phyloP scores from a whole-genome alignment of 2,888 invertebrate genomes.

The Meiosimyza platycephala region DNA sequence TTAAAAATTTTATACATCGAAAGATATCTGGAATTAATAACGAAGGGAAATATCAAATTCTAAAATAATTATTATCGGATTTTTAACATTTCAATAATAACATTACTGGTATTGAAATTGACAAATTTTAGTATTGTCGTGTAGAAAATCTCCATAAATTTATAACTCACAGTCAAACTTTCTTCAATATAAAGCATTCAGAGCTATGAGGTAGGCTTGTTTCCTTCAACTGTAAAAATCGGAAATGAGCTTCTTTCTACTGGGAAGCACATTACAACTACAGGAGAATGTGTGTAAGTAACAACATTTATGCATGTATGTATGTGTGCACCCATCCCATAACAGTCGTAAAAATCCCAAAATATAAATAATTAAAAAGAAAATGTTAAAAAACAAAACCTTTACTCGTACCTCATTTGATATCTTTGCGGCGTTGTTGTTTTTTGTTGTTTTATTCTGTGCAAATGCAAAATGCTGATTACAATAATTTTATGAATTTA shows the following conservation, averaged over 20 bases:
- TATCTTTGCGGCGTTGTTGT: conserved; percentile 29
- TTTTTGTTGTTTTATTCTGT: conserved; percentile 21
- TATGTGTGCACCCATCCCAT: neutral
- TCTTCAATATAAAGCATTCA: no score
- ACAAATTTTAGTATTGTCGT: no score
- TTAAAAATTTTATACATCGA: no score
- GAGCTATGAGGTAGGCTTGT: neutral
- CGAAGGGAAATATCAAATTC: no score
- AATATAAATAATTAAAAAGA: conserved; percentile 33
- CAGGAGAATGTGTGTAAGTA: neutral
- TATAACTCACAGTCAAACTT: no score
- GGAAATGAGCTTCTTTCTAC: neutral
- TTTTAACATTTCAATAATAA: no score
- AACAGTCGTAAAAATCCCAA: conserved; percentile 26
- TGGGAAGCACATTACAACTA: neutral
- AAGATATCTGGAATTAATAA: no score
- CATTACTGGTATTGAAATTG: no score
- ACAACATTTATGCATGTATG: neutral
- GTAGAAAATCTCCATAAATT: no score
- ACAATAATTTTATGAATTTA: conserved; percentile 62
- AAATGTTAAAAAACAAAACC: conserved; percentile 23
- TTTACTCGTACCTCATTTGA: conserved; percentile 31
- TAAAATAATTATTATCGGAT: no score
- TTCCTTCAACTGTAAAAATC: neutral
- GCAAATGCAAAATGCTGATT: conserved; percentile 66